Evolutionary conservation across 2,113 vertebrate species (phyloP).

Genomic region (Dolichotis patagonum): DNA sequence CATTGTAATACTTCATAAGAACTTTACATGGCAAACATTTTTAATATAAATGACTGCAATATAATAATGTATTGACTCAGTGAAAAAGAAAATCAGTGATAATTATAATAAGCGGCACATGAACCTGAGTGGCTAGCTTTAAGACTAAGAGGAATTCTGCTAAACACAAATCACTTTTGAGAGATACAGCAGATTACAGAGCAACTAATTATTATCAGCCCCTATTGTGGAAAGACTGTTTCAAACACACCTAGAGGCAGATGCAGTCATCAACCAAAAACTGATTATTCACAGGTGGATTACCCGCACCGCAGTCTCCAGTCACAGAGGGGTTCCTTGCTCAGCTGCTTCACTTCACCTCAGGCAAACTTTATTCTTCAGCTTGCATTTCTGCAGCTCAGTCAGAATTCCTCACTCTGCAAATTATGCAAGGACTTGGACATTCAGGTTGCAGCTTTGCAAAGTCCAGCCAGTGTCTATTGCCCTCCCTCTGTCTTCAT

Average conservation of each 20-base stretch:
- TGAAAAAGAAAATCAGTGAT: constrained; percentile 30
- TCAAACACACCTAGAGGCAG: constrained; percentile 67
- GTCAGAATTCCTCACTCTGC: neutral
- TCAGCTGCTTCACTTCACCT: constrained; percentile 66
- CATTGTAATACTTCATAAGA: neutral
- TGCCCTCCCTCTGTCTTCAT: neutral
- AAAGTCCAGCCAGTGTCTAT: neutral
- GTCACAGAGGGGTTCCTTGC: constrained; percentile 46
- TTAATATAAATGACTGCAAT: constrained; percentile 41
- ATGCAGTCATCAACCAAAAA: constrained; percentile 61
- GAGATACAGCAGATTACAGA: constrained; percentile 52
- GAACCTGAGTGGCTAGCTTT: neutral
- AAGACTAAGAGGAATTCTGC: constrained; percentile 16
- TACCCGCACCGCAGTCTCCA: neutral
- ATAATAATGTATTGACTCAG: neutral
- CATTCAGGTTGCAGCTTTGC: neutral
- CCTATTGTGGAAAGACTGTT: constrained; percentile 59
- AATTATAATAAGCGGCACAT: constrained; percentile 36
- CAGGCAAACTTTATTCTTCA: constrained; percentile 56
- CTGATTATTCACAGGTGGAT: constrained; percentile 72
- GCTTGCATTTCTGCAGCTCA: constrained; percentile 36
- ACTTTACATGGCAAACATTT: neutral
- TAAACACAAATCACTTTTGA: constrained; percentile 66
- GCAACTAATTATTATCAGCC: constrained; percentile 66
- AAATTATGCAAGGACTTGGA: constrained; percentile 27